A percentile compares a stretch with the other conserved stretches of the same genome.
Conservation (phyloP, 2,797 vertebrate genomes). For the Esox lucius region DNA sequence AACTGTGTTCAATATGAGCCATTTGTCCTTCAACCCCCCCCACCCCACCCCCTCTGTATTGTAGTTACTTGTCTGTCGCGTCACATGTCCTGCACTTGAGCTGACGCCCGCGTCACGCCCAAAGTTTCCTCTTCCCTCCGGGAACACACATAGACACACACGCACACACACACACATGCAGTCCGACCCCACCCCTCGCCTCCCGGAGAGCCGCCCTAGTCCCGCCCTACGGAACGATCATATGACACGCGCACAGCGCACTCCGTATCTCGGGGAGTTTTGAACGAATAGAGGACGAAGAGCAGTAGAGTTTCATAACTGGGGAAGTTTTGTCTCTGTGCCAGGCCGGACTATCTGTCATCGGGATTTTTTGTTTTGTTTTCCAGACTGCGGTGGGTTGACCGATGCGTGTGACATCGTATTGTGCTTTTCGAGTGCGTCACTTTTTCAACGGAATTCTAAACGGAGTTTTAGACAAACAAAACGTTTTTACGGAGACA, state of each 20-base stretch:
- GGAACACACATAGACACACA: neutral
- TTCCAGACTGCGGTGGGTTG: neutral
- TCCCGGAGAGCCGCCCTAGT: neutral
- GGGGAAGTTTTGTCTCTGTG: neutral
- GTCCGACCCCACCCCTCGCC: neutral
- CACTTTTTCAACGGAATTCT: neutral
- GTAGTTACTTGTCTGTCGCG: neutral
- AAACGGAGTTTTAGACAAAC: neutral
- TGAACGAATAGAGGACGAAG: neutral
- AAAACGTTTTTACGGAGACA: neutral
- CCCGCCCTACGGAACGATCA: neutral
- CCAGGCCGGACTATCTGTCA: neutral
- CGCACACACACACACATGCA: neutral
- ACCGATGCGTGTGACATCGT: neutral
- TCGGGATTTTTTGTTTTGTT: neutral
- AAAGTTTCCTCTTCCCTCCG: neutral
- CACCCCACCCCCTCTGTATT: constrained; percentile 20
- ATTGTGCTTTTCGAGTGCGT: neutral
- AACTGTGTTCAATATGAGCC: too few species aligned
- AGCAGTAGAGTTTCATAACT: neutral
- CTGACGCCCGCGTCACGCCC: neutral
- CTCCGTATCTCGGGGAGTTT: neutral
- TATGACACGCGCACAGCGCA: neutral
- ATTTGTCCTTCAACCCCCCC: neutral
- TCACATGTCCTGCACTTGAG: neutral